phyloP scores from a whole-genome alignment of 1,140 invertebrate species.

The Yoshiicerus persimilis region DNA sequence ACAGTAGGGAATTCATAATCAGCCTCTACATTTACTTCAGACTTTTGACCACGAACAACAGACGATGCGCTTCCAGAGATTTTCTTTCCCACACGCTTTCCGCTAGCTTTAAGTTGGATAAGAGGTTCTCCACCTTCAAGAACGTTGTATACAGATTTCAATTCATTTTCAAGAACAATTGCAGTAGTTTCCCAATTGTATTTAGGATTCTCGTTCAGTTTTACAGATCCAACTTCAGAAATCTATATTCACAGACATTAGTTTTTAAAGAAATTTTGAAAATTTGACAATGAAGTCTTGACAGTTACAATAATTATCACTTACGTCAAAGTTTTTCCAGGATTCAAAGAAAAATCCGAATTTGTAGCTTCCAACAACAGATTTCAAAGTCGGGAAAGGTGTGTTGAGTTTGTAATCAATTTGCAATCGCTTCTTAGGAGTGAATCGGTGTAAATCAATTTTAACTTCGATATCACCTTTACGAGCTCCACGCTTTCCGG shows the following conservation, averaged over 20 bases:
- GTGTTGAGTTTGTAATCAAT: constrained; percentile 32
- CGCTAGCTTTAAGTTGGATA: constrained; percentile 11
- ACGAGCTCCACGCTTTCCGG: constrained; percentile 9
- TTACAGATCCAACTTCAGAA: not conserved
- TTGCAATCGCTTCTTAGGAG: constrained; percentile 30
- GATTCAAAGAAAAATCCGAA: constrained; percentile 28
- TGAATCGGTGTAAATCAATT: constrained; percentile 27
- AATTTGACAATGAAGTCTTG: not conserved
- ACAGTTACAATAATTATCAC: no score
- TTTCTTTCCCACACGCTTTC: not conserved
- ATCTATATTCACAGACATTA: not conserved
- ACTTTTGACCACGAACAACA: not conserved
- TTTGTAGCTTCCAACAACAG: constrained; percentile 1
- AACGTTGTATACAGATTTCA: constrained; percentile 2
- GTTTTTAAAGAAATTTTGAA: not conserved
- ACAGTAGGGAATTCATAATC: constrained; percentile 29
- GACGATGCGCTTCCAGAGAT: not conserved
- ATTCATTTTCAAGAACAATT: not conserved
- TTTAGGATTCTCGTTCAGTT: not conserved
- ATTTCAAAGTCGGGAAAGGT: constrained; percentile 19
- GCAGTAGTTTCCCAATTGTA: not conserved
- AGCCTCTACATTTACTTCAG: constrained; percentile 28
- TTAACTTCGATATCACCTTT: constrained; percentile 1
- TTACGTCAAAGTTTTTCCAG: constrained; percentile 44
- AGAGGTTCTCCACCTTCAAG: not conserved